These are phyloP conservation scores for Gallirallus australis DNA, from an alignment of 2,797 vertebrate genomes.

Conservation along the genomic window DNA sequence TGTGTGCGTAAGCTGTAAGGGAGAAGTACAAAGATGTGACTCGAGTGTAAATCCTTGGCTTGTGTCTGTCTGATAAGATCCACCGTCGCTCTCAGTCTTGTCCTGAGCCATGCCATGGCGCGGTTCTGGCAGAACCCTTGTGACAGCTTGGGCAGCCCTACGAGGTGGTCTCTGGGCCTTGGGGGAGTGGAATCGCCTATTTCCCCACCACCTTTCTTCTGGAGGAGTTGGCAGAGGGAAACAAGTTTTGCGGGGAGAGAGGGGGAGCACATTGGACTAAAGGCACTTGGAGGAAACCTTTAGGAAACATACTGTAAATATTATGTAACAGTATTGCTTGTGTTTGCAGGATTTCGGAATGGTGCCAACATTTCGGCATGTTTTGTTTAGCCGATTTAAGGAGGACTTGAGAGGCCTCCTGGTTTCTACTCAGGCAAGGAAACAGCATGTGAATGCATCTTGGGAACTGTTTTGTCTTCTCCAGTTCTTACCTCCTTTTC, in stretches of 20 bases:
- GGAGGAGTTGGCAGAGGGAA: background rate
- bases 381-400: background rate
- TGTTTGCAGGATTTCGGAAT: background rate
- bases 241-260: background rate
- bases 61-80: background rate
- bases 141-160: slow-evolving; percentile 19
- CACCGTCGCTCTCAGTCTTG: background rate
- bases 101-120: slow-evolving; percentile 23
- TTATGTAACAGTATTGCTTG: background rate
- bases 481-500: background rate
- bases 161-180: background rate
- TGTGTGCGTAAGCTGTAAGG: rapidly evolving
- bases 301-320: background rate
- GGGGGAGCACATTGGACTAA: background rate
- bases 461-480: background rate
- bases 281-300: background rate
- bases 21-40: background rate
- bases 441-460: background rate
- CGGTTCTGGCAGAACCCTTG: background rate
- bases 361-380: background rate
- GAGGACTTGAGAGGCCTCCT: background rate
- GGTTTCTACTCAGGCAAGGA: background rate
- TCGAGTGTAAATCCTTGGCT: background rate
- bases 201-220: background rate
- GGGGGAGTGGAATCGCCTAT: background rate